Evolutionary conservation across 92 coral and sea anemone genomes (phyloP).

Genomic region (Porites evermanni): DNA sequence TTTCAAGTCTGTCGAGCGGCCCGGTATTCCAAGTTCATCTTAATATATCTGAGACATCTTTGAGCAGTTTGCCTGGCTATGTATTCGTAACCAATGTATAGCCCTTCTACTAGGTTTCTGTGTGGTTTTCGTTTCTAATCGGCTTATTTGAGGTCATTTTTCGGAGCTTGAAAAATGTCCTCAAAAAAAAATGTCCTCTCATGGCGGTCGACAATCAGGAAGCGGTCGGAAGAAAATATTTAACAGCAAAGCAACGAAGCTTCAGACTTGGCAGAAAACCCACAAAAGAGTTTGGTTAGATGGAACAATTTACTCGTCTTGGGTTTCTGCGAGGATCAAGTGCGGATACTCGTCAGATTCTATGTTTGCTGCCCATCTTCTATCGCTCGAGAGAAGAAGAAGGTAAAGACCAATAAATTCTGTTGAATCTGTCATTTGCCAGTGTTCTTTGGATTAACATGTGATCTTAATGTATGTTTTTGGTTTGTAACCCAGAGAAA

Average conservation of each 20-base stretch:
- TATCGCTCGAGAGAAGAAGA: not conserved
- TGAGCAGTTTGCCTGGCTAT: no score
- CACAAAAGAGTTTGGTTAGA: not conserved
- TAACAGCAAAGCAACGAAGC: not conserved
- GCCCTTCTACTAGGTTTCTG: no score
- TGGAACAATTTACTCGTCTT: not conserved
- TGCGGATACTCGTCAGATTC: not conserved
- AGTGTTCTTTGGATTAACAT: not conserved
- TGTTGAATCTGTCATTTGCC: not conserved
- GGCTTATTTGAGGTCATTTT: no score
- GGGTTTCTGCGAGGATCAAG: slow-evolving; percentile 8
- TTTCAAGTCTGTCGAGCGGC: no score
- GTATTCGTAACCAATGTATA: no score
- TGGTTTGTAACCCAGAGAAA: not conserved
- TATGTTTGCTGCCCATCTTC: slow-evolving; percentile 5
- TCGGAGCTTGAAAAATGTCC: not conserved
- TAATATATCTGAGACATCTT: no score
- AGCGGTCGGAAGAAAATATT: not conserved
- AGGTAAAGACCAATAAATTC: no score
- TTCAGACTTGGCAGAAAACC: not conserved
- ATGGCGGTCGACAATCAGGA: not conserved
- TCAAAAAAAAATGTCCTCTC: not conserved
- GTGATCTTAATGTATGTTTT: not conserved
- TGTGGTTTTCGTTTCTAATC: no score
- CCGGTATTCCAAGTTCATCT: no score